Evolutionary conservation across 2,888 invertebrate species (phyloP).

Genomic region (Microctonus hyperodae): DNA sequence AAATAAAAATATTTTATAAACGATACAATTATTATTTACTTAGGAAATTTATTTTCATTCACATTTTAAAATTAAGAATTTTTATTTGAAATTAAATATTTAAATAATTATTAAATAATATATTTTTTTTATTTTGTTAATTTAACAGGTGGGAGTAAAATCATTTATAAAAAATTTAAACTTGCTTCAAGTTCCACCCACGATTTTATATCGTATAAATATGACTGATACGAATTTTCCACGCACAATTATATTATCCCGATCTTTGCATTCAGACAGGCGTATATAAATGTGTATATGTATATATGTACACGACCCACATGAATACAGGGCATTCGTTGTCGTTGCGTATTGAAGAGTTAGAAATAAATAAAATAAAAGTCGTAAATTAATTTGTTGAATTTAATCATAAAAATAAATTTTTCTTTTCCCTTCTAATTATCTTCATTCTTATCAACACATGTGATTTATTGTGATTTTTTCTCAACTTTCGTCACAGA

Average conservation of each 20-base stretch:
- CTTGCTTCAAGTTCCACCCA: constrained; percentile 25
- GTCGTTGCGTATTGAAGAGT: background rate
- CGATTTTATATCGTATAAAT: constrained; percentile 25
- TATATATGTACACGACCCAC: background rate
- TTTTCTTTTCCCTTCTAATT: too few species aligned
- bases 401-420: background rate
- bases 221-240: constrained; percentile 38
- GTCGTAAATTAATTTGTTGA: background rate
- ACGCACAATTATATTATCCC: constrained; percentile 41
- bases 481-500: background rate
- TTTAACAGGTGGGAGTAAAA: background rate
- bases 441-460: background rate
- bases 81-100: too few species aligned
- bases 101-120: background rate
- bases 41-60: too few species aligned
- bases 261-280: constrained; percentile 41
- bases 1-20: too few species aligned
- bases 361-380: background rate
- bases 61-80: too few species aligned
- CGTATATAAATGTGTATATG: constrained; percentile 7
- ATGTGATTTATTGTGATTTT: background rate
- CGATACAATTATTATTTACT: too few species aligned
- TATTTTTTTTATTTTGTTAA: background rate
- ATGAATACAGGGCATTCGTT: constrained; percentile 14
- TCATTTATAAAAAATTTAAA: background rate